phyloP scores from a whole-genome alignment of 2,888 invertebrate species.

The Pherbina coryleti region DNA sequence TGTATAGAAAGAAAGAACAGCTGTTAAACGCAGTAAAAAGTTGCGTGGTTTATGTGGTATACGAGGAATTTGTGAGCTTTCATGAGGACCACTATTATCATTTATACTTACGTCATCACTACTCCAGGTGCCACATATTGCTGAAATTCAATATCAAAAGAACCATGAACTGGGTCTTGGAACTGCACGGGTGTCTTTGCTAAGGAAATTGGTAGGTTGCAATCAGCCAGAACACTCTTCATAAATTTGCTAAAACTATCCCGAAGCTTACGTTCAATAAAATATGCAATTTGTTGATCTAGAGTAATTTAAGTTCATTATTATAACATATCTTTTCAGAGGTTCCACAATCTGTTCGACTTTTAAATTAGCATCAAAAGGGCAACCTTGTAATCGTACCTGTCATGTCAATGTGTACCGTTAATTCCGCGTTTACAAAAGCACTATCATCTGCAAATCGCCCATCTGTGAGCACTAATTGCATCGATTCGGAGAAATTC shows the following conservation, averaged over 20 bases:
- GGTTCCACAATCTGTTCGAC: too few relatives aligned
- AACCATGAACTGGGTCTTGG: slow-evolving; percentile 79
- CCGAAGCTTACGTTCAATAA: slow-evolving; percentile 78
- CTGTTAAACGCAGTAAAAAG: too few relatives aligned
- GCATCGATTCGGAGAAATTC: slow-evolving; percentile 80
- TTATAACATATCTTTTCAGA: background rate
- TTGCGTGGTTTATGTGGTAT: too few relatives aligned
- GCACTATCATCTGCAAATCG: slow-evolving; percentile 72
- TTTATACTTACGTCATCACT: slow-evolving; percentile 79
- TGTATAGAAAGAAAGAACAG: too few relatives aligned
- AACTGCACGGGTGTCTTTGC: slow-evolving; percentile 77
- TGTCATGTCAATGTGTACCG: slow-evolving; percentile 81
- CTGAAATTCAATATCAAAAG: slow-evolving; percentile 77
- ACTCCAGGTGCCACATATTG: slow-evolving; percentile 89
- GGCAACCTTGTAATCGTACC: slow-evolving; percentile 70
- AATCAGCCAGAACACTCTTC: slow-evolving; percentile 74
- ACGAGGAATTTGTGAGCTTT: too few relatives aligned
- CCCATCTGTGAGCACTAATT: slow-evolving; percentile 73
- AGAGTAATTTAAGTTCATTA: slow-evolving; percentile 51
- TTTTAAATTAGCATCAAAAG: background rate
- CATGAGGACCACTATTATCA: background rate
- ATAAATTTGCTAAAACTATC: slow-evolving; percentile 79
- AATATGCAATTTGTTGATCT: slow-evolving; percentile 88
- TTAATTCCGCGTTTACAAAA: slow-evolving; percentile 75
- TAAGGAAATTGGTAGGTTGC: slow-evolving; percentile 74